Conservation (phyloP, 2,888 invertebrate genomes). For the Pegoplata infirma region DNA sequence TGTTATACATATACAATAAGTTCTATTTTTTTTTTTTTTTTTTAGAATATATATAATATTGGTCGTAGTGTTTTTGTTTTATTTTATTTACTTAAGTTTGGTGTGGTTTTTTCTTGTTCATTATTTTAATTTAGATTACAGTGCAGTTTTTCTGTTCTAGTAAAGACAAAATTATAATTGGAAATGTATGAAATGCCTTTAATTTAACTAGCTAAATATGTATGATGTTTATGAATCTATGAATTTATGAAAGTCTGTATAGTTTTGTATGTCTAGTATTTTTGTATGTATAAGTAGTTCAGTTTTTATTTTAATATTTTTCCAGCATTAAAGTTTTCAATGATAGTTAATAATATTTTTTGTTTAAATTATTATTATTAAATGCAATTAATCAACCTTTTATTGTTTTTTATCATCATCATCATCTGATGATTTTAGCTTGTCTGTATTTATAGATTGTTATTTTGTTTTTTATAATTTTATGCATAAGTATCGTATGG, state of each 20-base stretch:
- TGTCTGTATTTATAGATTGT: conserved; percentile 39
- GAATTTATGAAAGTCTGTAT: background rate
- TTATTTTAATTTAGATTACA: conserved; percentile 27
- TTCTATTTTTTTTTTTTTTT: conserved; percentile 18
- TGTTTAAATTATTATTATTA: conserved; percentile 46
- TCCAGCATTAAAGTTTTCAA: conserved; percentile 20
- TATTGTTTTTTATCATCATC: conserved; percentile 43
- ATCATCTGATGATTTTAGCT: conserved; percentile 16
- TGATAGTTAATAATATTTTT: conserved; percentile 7
- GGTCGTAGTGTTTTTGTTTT: conserved; percentile 53
- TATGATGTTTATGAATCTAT: background rate
- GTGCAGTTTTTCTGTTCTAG: too few species aligned
- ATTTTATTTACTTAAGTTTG: conserved; percentile 29
- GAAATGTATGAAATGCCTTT: conserved; percentile 5
- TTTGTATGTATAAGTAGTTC: background rate
- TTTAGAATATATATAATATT: conserved; percentile 61
- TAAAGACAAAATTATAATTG: background rate
- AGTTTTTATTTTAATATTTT: too few species aligned
- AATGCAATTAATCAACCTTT: conserved; percentile 62
- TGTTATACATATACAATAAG: background rate
- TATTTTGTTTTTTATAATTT: conserved; percentile 19
- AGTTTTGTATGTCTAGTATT: conserved; percentile 2
- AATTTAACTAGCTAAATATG: conserved; percentile 29
- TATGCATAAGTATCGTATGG: background rate
- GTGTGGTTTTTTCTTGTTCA: conserved; percentile 5